These are phyloP conservation scores for Homarus americanus DNA, from an alignment of 1,140 invertebrate species.

Conservation along the genomic window DNA sequence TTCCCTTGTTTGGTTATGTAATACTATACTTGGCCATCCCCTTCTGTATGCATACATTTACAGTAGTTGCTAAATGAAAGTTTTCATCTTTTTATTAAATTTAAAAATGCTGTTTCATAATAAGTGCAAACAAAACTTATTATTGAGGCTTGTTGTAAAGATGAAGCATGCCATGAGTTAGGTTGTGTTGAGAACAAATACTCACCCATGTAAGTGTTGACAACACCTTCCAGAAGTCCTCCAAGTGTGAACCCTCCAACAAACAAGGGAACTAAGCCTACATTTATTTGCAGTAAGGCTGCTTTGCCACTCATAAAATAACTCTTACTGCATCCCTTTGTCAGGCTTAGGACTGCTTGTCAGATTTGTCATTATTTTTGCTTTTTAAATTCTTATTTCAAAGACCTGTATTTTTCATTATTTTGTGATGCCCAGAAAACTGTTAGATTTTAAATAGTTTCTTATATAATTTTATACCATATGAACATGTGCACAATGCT, in stretches of 20 bases:
- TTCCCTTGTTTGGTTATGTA: not conserved
- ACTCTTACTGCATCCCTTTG: not conserved
- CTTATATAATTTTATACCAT: not conserved
- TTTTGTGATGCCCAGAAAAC: not conserved
- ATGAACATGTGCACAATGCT: not conserved
- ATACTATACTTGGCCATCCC: not conserved
- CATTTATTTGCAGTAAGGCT: not conserved
- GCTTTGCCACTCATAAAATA: not conserved
- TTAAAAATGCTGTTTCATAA: not conserved
- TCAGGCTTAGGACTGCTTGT: not conserved
- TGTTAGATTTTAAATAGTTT: not conserved
- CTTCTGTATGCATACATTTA: not conserved
- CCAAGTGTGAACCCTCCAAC: not conserved
- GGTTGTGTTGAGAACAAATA: not conserved
- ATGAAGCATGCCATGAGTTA: not conserved
- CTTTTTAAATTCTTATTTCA: not conserved
- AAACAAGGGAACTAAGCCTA: not conserved
- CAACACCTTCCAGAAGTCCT: not conserved
- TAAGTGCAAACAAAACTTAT: not conserved
- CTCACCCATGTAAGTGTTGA: not conserved
- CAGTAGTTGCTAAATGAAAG: not conserved
- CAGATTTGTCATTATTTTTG: not conserved
- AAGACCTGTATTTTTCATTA: not conserved
- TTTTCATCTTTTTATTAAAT: not conserved
- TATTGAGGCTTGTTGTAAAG: not conserved